These are phyloP conservation scores for Vidua macroura DNA, from an alignment of 2,113 vertebrate species.

Conservation along the genomic window DNA sequence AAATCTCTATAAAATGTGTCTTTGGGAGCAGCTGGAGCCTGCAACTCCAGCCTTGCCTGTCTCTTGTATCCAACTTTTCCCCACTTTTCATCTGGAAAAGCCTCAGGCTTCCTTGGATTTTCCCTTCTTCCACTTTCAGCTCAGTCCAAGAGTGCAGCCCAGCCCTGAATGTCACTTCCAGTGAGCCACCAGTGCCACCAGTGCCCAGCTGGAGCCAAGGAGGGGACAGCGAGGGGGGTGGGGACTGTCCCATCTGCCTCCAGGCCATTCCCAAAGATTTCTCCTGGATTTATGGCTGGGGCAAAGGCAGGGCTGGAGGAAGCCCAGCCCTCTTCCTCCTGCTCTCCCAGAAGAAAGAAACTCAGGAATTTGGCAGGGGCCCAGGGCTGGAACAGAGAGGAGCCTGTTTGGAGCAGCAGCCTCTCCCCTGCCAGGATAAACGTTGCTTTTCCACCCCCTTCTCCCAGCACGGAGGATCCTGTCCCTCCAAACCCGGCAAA, in stretches of 20 bases:
- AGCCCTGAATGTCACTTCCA: not conserved
- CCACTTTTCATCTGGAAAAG: not conserved
- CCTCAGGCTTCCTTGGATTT: not conserved
- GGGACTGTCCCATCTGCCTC: rapidly evolving
- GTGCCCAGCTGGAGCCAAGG: no score
- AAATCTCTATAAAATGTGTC: rapidly evolving
- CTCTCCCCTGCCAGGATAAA: slow-evolving; percentile 55
- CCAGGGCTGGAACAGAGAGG: slow-evolving; percentile 53
- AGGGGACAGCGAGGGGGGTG: not conserved
- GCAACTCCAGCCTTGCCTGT: rapidly evolving
- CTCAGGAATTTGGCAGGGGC: slow-evolving; percentile 50
- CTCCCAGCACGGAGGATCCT: not conserved
- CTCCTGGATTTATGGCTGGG: not conserved
- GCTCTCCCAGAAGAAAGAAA: slow-evolving; percentile 20
- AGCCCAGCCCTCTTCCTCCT: slow-evolving; percentile 57
- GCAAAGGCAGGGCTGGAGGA: slow-evolving; percentile 12
- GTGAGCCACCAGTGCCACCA: not conserved
- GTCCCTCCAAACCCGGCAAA: not conserved
- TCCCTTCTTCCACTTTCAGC: not conserved
- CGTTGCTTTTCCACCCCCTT: slow-evolving; percentile 40
- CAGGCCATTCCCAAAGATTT: not conserved
- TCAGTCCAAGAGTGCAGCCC: rapidly evolving
- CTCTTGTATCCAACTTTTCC: not conserved
- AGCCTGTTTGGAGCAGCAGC: slow-evolving; percentile 35
- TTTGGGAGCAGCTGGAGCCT: not conserved